Base-by-base conservation (phyloP, 2,888 invertebrate species). In the Noctua pronuba region DNA sequence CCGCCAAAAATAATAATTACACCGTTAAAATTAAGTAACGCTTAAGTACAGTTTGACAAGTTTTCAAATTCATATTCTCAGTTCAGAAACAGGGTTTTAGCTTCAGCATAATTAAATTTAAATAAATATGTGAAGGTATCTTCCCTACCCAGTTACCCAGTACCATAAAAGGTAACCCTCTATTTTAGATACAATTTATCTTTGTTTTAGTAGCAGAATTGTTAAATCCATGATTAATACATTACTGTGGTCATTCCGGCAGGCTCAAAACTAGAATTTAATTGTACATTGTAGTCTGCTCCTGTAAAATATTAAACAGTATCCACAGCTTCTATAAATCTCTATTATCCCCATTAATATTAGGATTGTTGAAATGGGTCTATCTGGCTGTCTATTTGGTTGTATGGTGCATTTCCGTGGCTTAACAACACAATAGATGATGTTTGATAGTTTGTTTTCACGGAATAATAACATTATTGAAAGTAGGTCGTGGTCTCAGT, bases 211-310 rank as follows among this genome's bases (percentile, higher is more conserved):
- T 24, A 44, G 31, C 35, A n/a, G 62, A 2, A 41, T 64, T 52
- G 35, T 70, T 69, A 31, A 76, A 76, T 35, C 8, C 44, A 35
- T 55, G 44, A 64, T 76, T 58, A 58, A 75, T 67, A 41, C 52
- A 49, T 62, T 13, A 18, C 10, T 35, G n/a, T 35, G 62, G 62
- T 62, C 41, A 62, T 41, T 18, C n/a, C 24, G 13, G 13, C 24
- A 31, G n/a, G 62, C 41, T 38, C 77, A 52, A 35, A 68, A 70
- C 41, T 44, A 24, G 31, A 35, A 64, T 44, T 28, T 24, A 52
- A 35, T 62, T 38, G 2, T 28, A 44, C 31, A 62, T 62, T 77
- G 41, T 31, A 35, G 21, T n/a, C 7, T 75, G n/a, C n/a, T 44
- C n/a, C 31, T 52, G 24, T 62, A 41, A 13, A 38, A 67, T 60